Percentiles rank a stretch among this genome's conserved stretches.
phyloP scores from a whole-genome alignment of 2,113 vertebrate species.

The Syngnathus floridae region DNA sequence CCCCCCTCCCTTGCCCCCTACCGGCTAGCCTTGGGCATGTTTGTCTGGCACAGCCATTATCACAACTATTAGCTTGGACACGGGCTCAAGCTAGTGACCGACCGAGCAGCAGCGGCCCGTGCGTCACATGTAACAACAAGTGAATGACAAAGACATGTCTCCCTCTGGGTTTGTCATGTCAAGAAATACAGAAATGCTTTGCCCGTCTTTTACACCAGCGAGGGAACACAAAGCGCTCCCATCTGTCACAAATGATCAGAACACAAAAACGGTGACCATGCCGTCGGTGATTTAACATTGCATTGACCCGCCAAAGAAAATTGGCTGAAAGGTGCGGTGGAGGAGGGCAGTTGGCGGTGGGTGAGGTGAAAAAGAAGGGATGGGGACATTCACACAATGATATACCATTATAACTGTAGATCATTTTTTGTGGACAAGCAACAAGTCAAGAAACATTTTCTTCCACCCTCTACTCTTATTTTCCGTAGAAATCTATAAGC shows the following conservation, averaged over 20 bases:
- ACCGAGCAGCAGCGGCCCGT: conserved; percentile 43
- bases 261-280: conserved; percentile 48
- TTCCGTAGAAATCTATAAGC: conserved; percentile 27
- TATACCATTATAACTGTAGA: conserved; percentile 55
- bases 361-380: conserved; percentile 35
- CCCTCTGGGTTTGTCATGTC: conserved; percentile 57
- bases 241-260: conserved; percentile 52
- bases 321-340: conserved; percentile 44
- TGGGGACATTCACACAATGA: conserved; percentile 52
- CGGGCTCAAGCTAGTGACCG: conserved; percentile 51
- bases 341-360: conserved; percentile 28
- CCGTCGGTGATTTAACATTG: conserved; percentile 49
- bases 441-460: conserved; percentile 79
- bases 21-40: conserved; percentile 35
- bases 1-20: too few relatives aligned
- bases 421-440: conserved; percentile 52
- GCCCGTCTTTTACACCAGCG: conserved; percentile 26
- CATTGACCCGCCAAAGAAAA: conserved; percentile 50
- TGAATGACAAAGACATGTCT: conserved; percentile 47
- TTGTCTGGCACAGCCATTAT: conserved; percentile 56
- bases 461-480: conserved; percentile 72
- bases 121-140: conserved; percentile 52
- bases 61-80: conserved; percentile 55
- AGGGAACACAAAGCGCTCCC: conserved; percentile 42
- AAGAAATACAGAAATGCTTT: conserved; percentile 35